These are phyloP conservation scores for Philereme transversata DNA, from an alignment of 2,888 invertebrate species.

Conservation along the genomic window DNA sequence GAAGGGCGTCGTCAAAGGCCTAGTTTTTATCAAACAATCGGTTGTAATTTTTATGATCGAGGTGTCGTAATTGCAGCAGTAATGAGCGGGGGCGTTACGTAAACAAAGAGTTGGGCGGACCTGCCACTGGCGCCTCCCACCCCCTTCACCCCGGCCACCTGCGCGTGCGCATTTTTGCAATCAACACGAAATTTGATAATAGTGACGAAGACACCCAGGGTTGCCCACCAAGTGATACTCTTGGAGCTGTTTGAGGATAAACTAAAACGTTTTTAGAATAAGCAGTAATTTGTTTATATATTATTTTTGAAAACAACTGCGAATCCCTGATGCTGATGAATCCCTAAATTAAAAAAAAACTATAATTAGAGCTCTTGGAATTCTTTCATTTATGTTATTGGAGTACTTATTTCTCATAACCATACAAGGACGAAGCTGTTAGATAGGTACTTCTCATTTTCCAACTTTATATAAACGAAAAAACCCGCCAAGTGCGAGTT, in stretches of 20 bases:
- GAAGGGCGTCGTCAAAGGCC: slow-evolving; percentile 32
- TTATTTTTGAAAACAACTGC: no score
- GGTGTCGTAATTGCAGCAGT: slow-evolving; percentile 62
- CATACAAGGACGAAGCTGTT: no score
- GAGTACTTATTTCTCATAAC: no score
- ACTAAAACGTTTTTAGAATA: neutral
- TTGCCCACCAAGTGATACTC: slow-evolving; percentile 7
- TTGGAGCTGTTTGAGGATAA: no score
- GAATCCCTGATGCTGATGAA: no score
- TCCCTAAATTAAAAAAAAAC: no score
- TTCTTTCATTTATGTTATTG: no score
- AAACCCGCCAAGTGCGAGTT: no score
- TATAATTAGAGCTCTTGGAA: no score
- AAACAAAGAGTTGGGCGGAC: slow-evolving; percentile 82
- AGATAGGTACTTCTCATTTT: no score
- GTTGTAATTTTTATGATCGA: slow-evolving; percentile 32
- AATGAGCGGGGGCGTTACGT: slow-evolving; percentile 79
- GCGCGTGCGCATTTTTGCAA: slow-evolving; percentile 74
- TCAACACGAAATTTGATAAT: slow-evolving; percentile 55
- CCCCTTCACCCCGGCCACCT: slow-evolving; percentile 52
- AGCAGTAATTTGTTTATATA: no score
- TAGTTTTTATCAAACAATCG: slow-evolving; percentile 37
- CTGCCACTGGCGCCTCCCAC: slow-evolving; percentile 62
- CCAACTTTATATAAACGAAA: no score
- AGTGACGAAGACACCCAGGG: slow-evolving; percentile 31